phyloP scores from a whole-genome alignment of 64 coral and sea anemone species.

The Montipora foliosa region DNA sequence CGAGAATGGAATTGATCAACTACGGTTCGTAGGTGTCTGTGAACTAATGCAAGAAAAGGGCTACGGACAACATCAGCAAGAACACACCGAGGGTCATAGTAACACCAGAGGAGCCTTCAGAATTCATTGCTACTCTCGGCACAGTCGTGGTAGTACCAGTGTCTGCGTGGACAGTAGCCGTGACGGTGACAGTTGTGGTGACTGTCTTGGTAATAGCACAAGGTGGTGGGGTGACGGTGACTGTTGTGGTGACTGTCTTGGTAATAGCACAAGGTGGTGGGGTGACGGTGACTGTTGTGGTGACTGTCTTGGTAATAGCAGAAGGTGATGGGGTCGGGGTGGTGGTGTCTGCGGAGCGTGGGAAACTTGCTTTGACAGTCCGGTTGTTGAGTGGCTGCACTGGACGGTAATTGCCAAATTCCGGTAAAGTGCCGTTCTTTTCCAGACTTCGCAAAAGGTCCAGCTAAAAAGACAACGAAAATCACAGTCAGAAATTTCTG shows the following conservation, averaged over 20 bases:
- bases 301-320: too few relatives aligned
- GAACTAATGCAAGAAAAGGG: background rate
- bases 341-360: background rate
- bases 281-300: too few relatives aligned
- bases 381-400: conserved; percentile 69
- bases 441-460: conserved; percentile 61
- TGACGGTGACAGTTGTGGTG: background rate
- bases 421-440: background rate
- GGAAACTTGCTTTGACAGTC: conserved; percentile 48
- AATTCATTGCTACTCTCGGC: background rate
- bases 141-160: background rate
- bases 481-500: background rate
- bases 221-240: too few relatives aligned
- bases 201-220: background rate
- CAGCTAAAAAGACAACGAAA: conserved; percentile 24
- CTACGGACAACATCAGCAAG: background rate
- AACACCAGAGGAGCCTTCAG: conserved; percentile 1
- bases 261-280: background rate
- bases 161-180: background rate
- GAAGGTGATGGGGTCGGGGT: background rate
- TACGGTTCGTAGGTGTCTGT: background rate
- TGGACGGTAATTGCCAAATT: conserved; percentile 54
- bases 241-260: too few relatives aligned
- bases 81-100: background rate
- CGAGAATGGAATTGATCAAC: background rate